Evolutionary conservation across 2,888 invertebrate species (phyloP), one percentile per base, ranked within the genome.

Genomic region (Ectropis crepuscularia): DNA sequence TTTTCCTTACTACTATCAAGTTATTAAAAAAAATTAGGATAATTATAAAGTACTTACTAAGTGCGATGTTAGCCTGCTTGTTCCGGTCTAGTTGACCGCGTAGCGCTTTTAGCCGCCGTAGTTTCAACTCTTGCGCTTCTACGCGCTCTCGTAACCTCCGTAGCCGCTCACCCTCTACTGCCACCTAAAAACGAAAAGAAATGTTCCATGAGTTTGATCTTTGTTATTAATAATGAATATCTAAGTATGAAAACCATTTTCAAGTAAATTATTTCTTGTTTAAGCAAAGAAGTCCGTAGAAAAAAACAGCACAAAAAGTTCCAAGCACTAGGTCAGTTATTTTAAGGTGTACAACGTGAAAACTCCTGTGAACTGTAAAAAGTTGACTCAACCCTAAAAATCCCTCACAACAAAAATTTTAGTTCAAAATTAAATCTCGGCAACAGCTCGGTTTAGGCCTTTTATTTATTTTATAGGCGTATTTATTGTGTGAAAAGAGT

Each of bases 61-160:
- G 95, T 77, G 97, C 96, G 80, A 97, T 96, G 93, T 98, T 97
- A 89, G 96, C 97, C 89, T 97, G 96, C 90, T 98, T 97, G 90
- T 97, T 97, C 81, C 98, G 95, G 88, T 98, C 98, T 79, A 98
- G 97, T 94, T 99, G 98, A 68, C 98, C 98, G 74, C 98, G 94
- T 80, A 99, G 95, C 75, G 98, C 97, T 81, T 98, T 94, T 86
- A 99, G 94, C 87, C 98, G 96, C 77, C 98, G 95, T 86, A 99
- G 94, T 92, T 99, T 98, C 85, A 97, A 95, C 93, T 99, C 99
- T 90, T 99, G 98, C 71, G 97, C 97, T 89, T 98, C 98, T 77
- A 99, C 97, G 75, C 98, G 96, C 83, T 98, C 98, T 75, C 98
- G 95, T 81, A 98, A 94, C 83, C 97, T 94, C 67, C 97, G 95